Conservation (phyloP, 2,797 vertebrate species). For the Anabas testudineus region DNA sequence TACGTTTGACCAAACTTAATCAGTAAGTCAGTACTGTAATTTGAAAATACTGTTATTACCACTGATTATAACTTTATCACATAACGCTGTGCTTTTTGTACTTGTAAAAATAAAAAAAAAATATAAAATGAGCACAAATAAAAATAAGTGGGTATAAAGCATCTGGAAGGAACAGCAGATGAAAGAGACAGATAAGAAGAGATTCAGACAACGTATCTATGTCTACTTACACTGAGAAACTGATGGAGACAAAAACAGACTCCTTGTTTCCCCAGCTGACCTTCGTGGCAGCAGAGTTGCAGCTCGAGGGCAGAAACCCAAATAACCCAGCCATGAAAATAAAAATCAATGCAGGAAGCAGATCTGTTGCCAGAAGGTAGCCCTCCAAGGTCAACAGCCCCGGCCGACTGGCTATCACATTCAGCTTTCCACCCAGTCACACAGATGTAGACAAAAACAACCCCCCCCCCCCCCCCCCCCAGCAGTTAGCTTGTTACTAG, state of each 20-base stretch:
- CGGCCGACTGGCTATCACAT: slow-evolving; percentile 55
- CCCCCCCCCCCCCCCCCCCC: slow-evolving; percentile 27
- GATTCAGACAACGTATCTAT: slow-evolving; percentile 40
- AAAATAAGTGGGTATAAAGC: neutral
- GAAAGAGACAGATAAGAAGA: slow-evolving; percentile 17
- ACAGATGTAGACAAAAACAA: slow-evolving; percentile 54
- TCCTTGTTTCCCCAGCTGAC: slow-evolving; percentile 65
- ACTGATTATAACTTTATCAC: too few species aligned
- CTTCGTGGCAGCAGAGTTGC: slow-evolving; percentile 68
- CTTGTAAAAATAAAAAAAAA: neutral
- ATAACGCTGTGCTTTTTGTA: neutral
- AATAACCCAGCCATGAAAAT: slow-evolving; percentile 79
- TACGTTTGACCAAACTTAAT: neutral
- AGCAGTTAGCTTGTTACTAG: slow-evolving; percentile 36
- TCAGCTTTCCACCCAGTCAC: slow-evolving; percentile 57
- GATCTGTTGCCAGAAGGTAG: slow-evolving; percentile 79
- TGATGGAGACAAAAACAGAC: slow-evolving; percentile 65
- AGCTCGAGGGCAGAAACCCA: slow-evolving; percentile 75
- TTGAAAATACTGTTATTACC: too few species aligned
- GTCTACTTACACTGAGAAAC: slow-evolving; percentile 58
- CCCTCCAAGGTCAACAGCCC: slow-evolving; percentile 76
- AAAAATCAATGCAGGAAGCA: slow-evolving; percentile 83
- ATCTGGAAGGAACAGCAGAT: slow-evolving; percentile 14
- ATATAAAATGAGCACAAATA: neutral
- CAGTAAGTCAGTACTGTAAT: too few species aligned